Percentiles rank a stretch among this genome's conserved stretches.
phyloP scores from a whole-genome alignment of 1,140 invertebrate genomes.

The Drosophila nikananu region DNA sequence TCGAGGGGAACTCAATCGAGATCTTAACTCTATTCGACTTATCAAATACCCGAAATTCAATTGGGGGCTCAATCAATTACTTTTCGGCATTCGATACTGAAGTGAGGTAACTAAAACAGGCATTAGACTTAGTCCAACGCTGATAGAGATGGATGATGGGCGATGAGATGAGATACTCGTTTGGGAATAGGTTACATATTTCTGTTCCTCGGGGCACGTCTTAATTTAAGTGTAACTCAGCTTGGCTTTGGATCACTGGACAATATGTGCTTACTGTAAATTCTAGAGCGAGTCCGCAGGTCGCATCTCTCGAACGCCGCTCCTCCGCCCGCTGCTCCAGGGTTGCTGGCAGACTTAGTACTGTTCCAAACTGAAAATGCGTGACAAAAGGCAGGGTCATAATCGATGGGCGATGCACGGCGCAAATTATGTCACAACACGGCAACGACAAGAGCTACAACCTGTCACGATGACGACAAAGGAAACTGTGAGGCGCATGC shows the following conservation, averaged over 20 bases:
- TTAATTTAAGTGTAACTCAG: slow-evolving; percentile 65
- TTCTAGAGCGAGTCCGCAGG: slow-evolving; percentile 36
- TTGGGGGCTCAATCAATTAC: slow-evolving; percentile 82
- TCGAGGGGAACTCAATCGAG: slow-evolving; percentile 27
- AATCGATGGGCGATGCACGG: slow-evolving; percentile 28
- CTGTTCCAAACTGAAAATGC: slow-evolving; percentile 75
- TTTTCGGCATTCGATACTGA: slow-evolving; percentile 66
- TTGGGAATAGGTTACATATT: slow-evolving; percentile 6
- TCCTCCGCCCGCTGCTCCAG: slow-evolving; percentile 36
- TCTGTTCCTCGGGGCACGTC: slow-evolving; percentile 17
- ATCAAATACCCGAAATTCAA: slow-evolving; percentile 76
- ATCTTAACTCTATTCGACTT: slow-evolving; percentile 29
- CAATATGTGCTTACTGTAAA: slow-evolving; percentile 52
- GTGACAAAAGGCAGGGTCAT: slow-evolving; percentile 55
- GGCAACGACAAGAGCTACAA: slow-evolving; percentile 33
- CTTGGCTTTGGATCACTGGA: slow-evolving; percentile 74
- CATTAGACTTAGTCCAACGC: slow-evolving; percentile 22
- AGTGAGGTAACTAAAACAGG: slow-evolving; percentile 15
- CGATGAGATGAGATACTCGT: slow-evolving; percentile 25
- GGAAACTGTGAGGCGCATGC: slow-evolving; percentile 26
- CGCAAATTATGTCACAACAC: slow-evolving; percentile 38
- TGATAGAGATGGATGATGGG: slow-evolving; percentile 4
- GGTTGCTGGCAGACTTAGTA: slow-evolving; percentile 55
- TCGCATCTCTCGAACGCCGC: slow-evolving; percentile 21
- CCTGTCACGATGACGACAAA: slow-evolving; percentile 26